A percentile compares a stretch with the other conserved stretches of the same genome.
Conservation (phyloP, 2,888 invertebrate species). For the Xanthorhoe spadicearia region DNA sequence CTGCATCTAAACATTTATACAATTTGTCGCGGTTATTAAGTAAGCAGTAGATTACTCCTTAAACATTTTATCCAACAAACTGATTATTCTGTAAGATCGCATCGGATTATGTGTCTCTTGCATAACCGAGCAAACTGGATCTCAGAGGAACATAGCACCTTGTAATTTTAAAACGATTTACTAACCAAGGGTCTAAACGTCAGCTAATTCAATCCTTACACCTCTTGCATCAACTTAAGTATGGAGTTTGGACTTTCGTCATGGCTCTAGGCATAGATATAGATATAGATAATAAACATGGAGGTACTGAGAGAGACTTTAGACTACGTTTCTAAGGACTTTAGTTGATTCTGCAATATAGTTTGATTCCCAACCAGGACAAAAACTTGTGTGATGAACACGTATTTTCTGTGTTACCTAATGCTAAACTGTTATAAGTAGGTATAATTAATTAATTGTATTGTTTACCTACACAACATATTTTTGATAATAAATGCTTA, state of each 20-base stretch:
- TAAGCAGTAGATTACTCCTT: no score
- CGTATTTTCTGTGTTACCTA: no score
- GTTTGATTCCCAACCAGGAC: no score
- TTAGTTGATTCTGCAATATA: no score
- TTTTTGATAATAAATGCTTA: no score
- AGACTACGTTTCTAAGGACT: background rate
- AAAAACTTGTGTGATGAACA: no score
- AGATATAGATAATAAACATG: no score
- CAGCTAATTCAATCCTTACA: conserved; percentile 25
- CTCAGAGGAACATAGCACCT: conserved; percentile 9
- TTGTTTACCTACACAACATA: no score
- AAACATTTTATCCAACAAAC: background rate
- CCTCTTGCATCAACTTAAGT: conserved; percentile 31
- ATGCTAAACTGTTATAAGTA: no score
- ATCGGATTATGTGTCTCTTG: background rate
- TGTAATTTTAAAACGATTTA: conserved; percentile 32
- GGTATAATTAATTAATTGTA: no score
- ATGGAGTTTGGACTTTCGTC: conserved; percentile 28
- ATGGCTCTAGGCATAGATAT: conserved; percentile 28
- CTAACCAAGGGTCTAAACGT: conserved; percentile 22
- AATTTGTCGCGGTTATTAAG: no score
- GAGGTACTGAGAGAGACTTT: conserved; percentile 11
- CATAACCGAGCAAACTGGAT: conserved; percentile 13
- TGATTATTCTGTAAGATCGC: background rate
- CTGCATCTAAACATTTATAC: no score